Evolutionary conservation across 1,140 invertebrate genomes (phyloP).

Genomic region (Drosophila simulans): DNA sequence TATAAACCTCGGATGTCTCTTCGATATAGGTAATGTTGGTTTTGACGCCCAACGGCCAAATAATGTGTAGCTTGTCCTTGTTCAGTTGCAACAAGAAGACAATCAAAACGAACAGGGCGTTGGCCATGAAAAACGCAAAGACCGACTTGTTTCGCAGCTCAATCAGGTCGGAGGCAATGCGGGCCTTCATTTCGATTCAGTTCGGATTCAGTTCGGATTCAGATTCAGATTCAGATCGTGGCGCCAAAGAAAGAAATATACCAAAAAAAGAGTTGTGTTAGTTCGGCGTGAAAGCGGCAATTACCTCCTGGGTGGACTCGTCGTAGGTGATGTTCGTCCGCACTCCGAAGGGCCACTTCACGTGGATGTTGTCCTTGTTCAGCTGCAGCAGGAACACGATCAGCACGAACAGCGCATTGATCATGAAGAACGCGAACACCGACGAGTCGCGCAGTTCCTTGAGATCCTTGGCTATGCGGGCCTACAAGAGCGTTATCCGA

Average conservation of each 20-base stretch:
- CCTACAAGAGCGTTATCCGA: slow-evolving; percentile 86
- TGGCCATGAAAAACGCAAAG: slow-evolving; percentile 99
- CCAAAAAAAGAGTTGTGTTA: slow-evolving; percentile 70
- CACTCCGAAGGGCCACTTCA: slow-evolving; percentile 97
- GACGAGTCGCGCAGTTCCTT: slow-evolving; percentile 96
- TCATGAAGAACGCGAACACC: slow-evolving; percentile 98
- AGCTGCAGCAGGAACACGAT: slow-evolving; percentile 98
- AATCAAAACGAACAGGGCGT: slow-evolving; percentile 99
- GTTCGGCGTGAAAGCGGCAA: slow-evolving; percentile 65
- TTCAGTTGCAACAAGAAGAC: slow-evolving; percentile 99
- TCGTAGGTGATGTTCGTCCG: slow-evolving; percentile 97
- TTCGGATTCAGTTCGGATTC: slow-evolving; percentile 22
- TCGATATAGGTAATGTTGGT: slow-evolving; percentile 97
- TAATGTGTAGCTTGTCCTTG: slow-evolving; percentile 97
- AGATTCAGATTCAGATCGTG: slow-evolving; percentile 23
- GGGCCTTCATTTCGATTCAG: slow-evolving; percentile 87
- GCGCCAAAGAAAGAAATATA: slow-evolving; percentile 50
- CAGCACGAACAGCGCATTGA: slow-evolving; percentile 98
- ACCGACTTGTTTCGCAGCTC: slow-evolving; percentile 98
- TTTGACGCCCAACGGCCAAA: slow-evolving; percentile 97
- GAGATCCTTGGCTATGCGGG: slow-evolving; percentile 94
- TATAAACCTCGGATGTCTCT: slow-evolving; percentile 93
- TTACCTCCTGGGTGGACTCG: slow-evolving; percentile 95
- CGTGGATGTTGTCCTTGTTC: slow-evolving; percentile 96
- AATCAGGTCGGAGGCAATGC: slow-evolving; percentile 94